A percentile compares a stretch with the other conserved stretches of the same genome.
These are phyloP conservation scores for Callorhinus ursinus DNA, from an alignment of 2,113 vertebrate genomes.

Conservation along the genomic window DNA sequence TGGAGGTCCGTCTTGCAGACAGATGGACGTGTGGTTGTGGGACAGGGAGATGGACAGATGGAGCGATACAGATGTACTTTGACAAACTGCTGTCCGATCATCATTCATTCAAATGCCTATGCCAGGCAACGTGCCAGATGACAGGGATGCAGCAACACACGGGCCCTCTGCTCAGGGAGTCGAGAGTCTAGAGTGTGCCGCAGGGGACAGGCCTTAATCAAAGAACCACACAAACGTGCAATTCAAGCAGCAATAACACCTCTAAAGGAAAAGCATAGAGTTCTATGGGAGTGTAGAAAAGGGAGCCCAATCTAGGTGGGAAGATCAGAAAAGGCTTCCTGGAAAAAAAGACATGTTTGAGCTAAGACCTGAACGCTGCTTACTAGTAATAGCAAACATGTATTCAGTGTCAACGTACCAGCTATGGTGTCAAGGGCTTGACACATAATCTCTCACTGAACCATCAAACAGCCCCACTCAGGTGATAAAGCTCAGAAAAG, in stretches of 20 bases:
- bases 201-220: background rate
- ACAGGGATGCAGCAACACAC: rapidly evolving
- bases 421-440: background rate
- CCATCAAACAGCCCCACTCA: background rate
- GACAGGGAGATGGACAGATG: background rate
- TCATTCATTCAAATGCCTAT: background rate
- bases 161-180: background rate
- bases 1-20: background rate
- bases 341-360: background rate
- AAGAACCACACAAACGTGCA: background rate
- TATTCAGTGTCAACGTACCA: too few relatives aligned
- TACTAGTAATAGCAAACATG: background rate
- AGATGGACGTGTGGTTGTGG: too few relatives aligned
- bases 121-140: background rate
- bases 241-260: background rate
- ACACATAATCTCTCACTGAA: background rate
- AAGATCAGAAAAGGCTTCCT: background rate
- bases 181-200: background rate
- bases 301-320: background rate
- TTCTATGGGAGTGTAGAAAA: background rate
- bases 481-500: background rate
- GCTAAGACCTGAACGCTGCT: background rate
- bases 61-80: background rate
- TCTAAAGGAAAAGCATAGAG: background rate
- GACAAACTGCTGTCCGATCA: background rate